A percentile compares a stretch with the other conserved stretches of the same genome.
Evolutionary conservation across 2,113 vertebrate genomes (phyloP).

Genomic region (Pterocles orientalis): DNA sequence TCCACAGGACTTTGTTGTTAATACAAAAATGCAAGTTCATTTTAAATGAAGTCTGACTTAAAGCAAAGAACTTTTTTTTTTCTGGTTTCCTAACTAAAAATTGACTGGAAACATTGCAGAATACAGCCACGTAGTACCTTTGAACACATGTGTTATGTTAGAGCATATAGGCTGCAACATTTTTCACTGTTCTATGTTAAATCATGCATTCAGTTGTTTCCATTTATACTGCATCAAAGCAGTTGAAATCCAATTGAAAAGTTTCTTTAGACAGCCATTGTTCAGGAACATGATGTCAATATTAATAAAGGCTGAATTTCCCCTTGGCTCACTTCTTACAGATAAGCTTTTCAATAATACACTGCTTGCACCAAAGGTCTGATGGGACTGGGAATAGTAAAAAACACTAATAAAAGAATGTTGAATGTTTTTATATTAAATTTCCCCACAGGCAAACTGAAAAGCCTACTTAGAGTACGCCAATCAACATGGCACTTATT

Average conservation of each 20-base stretch:
- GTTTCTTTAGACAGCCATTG: constrained; percentile 85
- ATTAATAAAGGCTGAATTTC: constrained; percentile 87
- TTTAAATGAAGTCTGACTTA: not conserved
- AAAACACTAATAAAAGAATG: constrained; percentile 88
- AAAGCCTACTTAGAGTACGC: constrained; percentile 84
- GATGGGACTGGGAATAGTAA: constrained; percentile 87
- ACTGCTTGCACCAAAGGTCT: constrained; percentile 85
- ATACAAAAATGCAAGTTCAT: not conserved
- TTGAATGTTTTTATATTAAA: constrained; percentile 88
- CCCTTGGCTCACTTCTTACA: constrained; percentile 85
- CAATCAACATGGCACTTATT: constrained; percentile 86
- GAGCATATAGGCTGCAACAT: constrained; percentile 29
- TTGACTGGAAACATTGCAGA: constrained; percentile 27
- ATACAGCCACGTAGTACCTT: constrained; percentile 5
- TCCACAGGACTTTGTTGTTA: not conserved
- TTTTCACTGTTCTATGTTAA: constrained; percentile 75
- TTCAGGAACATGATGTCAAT: constrained; percentile 86
- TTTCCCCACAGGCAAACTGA: constrained; percentile 86
- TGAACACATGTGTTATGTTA: constrained; percentile 48
- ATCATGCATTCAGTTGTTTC: constrained; percentile 82
- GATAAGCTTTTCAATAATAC: constrained; percentile 88
- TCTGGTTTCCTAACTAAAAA: not conserved
- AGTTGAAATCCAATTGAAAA: constrained; percentile 85
- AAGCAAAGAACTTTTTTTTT: not conserved
- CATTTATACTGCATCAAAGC: constrained; percentile 82